These are phyloP conservation scores for Asobara japonica DNA, from an alignment of 1,140 invertebrate genomes.

Conservation along the genomic window DNA sequence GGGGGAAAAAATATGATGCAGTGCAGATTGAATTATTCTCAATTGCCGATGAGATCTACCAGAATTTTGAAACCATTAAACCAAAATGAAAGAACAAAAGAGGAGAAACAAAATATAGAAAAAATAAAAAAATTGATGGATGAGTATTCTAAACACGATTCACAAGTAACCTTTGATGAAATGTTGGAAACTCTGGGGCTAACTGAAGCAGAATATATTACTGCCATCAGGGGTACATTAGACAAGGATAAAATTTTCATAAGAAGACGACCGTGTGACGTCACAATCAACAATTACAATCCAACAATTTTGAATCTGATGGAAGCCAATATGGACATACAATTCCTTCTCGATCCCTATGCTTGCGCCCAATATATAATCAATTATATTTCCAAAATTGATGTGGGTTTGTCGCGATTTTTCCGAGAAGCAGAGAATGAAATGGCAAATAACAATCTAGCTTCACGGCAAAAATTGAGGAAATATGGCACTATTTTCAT, in stretches of 20 bases:
- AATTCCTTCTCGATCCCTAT: constrained; percentile 11
- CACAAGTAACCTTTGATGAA: neutral
- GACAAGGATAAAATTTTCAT: constrained; percentile 28
- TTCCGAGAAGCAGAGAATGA: too few species aligned
- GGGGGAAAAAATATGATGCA: too few species aligned
- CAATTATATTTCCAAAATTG: too few species aligned
- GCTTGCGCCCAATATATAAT: neutral
- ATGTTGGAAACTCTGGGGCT: constrained; percentile 17
- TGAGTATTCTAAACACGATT: neutral
- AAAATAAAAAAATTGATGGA: neutral
- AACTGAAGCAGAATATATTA: constrained; percentile 12
- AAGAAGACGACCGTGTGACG: constrained; percentile 29
- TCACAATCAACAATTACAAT: constrained; percentile 46
- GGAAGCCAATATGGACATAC: constrained; percentile 21
- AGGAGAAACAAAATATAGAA: neutral
- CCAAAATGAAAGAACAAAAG: neutral
- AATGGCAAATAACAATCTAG: too few species aligned
- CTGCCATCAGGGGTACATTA: constrained; percentile 19
- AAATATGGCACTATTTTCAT: too few species aligned
- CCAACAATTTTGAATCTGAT: constrained; percentile 27
- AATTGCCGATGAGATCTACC: neutral
- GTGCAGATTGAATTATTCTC: too few species aligned
- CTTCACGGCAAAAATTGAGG: too few species aligned
- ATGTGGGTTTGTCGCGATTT: too few species aligned
- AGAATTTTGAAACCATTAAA: neutral